A percentile compares a stretch with the other conserved stretches of the same genome.
Evolutionary conservation across 2,888 invertebrate species (phyloP).

Genomic region (Xestia ashworthii): DNA sequence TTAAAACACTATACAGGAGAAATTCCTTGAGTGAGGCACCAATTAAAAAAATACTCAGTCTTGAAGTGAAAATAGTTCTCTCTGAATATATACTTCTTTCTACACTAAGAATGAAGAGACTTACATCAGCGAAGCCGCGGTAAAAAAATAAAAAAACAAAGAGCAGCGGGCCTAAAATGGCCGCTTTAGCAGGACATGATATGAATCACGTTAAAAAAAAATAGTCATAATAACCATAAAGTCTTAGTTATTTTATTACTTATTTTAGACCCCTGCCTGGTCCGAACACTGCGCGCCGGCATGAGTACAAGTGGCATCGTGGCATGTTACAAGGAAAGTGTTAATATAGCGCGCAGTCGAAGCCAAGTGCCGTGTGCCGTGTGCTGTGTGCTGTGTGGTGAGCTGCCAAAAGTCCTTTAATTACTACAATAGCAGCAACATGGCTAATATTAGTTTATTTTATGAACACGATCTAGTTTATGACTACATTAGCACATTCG

Average conservation of each 20-base stretch:
- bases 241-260: too few species aligned
- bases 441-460: background rate
- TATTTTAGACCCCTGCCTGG: too few species aligned
- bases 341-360: background rate
- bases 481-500: background rate
- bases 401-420: slow-evolving; percentile 15
- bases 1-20: background rate
- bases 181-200: too few species aligned
- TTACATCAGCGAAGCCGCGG: background rate
- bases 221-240: too few species aligned
- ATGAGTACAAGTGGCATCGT: background rate
- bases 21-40: too few species aligned
- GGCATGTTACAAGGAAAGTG: background rate
- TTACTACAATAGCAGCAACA: background rate
- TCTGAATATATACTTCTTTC: background rate
- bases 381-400: background rate
- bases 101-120: too few species aligned
- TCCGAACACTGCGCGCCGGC: too few species aligned
- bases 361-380: background rate
- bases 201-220: too few species aligned
- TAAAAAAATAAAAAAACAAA: too few species aligned
- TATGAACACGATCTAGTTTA: background rate
- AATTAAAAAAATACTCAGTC: background rate
- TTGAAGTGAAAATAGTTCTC: background rate
- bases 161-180: background rate